Base-by-base conservation (phyloP, 64 coral and sea anemone species). In the Acropora yongei region DNA sequence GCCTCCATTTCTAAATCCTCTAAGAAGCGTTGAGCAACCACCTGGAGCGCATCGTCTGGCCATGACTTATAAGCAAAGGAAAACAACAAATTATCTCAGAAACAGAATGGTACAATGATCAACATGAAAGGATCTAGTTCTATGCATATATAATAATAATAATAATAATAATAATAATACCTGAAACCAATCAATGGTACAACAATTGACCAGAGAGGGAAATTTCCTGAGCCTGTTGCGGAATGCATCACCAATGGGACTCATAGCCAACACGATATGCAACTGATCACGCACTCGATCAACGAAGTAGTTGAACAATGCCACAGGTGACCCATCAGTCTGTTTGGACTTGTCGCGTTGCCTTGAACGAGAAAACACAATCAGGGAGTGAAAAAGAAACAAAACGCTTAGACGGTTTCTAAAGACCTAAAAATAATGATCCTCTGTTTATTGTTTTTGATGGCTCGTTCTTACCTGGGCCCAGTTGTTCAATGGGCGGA, bases 181-280 rank as follows among this genome's bases (percentile, higher is more conserved):
- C 97, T 99, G 97, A 75, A 99, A 99, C 97, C 97, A 99, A 69
- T 99, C 97, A 57, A 99, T 99, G 14, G 97, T 99, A 68, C 97
- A 99, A 46, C 97, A 99, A 19, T 99, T 99, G 51, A 99, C 97
- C 39, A 99, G 80, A 41, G 97, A 99, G 6, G 97, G 97, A 71
- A 99, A 99, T 63, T 99, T 99, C 49, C 97, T 91, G 87, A 99
- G 80, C 68, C 97, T 93, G 78, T 96, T 99, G 3, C 97, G 82
- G 80, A 99, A 99, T 47, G 97, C 97, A 40, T 99, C 97, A 77
- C 97, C 97, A 89, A 99, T 99, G 30, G 97, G 97, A 61, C 97
- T 99, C 97, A 99, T 99, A 14, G 97, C 97, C 18, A 99, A 76
- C 3, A 99, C 97, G 39, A 99, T 99, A 17, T 99, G 97, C 42